Evolutionary conservation across 2,113 vertebrate genomes (phyloP).

Genomic region (Bombycilla garrulus): DNA sequence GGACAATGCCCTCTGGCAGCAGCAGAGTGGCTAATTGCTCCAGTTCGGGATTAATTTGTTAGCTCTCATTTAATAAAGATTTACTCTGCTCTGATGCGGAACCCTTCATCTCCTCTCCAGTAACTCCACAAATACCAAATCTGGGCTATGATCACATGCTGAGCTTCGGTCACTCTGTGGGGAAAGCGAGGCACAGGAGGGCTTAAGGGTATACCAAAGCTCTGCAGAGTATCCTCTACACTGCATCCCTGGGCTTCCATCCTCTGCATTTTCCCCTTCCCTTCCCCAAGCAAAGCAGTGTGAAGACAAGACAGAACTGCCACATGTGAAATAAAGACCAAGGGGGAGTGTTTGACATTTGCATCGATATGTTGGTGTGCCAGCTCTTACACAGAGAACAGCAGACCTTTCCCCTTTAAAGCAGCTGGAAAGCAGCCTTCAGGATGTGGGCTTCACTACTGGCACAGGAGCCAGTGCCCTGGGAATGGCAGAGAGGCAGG

Average conservation of each 20-base stretch:
- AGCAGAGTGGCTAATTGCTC: slow-evolving; percentile 17
- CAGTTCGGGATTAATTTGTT: slow-evolving; percentile 5
- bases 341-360: neutral
- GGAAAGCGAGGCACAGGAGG: neutral
- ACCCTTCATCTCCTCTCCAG: neutral
- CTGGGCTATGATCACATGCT: neutral
- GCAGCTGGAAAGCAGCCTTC: neutral
- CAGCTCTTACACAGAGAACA: neutral
- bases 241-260: neutral
- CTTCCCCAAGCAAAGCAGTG: neutral
- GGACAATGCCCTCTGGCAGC: neutral
- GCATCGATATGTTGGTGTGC: neutral
- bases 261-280: neutral
- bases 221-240: neutral
- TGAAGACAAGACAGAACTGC: neutral
- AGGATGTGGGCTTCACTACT: neutral
- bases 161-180: neutral
- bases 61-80: neutral
- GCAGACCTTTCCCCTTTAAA: neutral
- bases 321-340: neutral
- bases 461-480: neutral
- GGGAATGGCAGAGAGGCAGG: neutral
- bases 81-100: neutral
- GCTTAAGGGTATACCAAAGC: neutral
- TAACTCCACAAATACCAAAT: neutral